phyloP scores from a whole-genome alignment of 1,140 invertebrate genomes.

The Drosophila watanabei region DNA sequence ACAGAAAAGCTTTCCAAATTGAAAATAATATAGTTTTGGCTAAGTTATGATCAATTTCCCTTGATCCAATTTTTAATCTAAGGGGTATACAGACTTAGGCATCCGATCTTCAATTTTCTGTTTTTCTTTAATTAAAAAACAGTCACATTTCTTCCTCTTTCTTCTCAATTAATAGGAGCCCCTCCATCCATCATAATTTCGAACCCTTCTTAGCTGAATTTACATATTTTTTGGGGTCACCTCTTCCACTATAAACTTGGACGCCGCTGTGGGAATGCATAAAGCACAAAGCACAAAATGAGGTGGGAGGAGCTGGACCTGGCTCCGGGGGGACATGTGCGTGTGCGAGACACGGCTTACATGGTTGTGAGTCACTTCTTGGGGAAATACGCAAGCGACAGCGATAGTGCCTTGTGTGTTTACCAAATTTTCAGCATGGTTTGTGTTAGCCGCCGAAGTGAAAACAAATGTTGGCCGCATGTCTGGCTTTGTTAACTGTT shows the following conservation, averaged over 20 bases:
- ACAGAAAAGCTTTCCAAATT: too few relatives aligned
- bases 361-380: slow-evolving; percentile 34
- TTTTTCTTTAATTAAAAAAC: neutral
- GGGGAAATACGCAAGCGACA: slow-evolving; percentile 29
- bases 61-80: neutral
- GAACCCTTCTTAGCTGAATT: neutral
- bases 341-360: slow-evolving; percentile 20
- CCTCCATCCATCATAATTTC: slow-evolving; percentile 3
- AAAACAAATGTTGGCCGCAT: slow-evolving; percentile 60
- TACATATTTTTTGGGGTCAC: neutral
- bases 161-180: neutral
- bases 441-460: slow-evolving; percentile 26
- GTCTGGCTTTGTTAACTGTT: slow-evolving; percentile 25
- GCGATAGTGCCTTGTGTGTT: neutral
- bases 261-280: slow-evolving; percentile 15
- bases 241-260: neutral
- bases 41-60: neutral
- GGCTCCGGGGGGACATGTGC: slow-evolving; percentile 15
- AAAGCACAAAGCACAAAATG: neutral
- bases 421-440: slow-evolving; percentile 14
- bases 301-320: neutral
- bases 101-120: neutral
- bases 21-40: neutral
- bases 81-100: neutral
- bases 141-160: neutral